Evolutionary conservation across 2,113 vertebrate genomes (phyloP), one percentile per base, ranked within the genome.

Genomic region (Eulemur macaco): DNA sequence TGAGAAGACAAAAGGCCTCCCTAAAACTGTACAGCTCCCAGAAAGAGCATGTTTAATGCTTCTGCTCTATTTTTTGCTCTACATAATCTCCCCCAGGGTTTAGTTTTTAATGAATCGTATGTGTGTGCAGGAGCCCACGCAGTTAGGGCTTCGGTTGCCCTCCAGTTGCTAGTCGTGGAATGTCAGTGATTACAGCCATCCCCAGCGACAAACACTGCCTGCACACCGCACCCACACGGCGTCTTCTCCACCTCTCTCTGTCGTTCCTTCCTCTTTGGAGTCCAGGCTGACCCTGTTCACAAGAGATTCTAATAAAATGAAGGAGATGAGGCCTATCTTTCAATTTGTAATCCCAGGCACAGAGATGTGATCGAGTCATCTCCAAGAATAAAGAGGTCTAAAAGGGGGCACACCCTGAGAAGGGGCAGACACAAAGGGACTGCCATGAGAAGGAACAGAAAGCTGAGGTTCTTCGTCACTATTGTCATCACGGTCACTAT

Each of bases 181-280:
- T 0, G 4, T 27, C 20, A 39, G 0, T 0, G 15, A 54, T 8
- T 39, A 25, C 15, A 39, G 37, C 12, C 1, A 71, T 3, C 0
- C 37, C 25, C 21, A 17, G 2, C 8, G 29, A 58, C 47, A 91
- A 63, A 42, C 14, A 20, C 29, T 10, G 23, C 6, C 1, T 34
- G 20, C 20, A 39, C 8, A 74, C 37, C 20, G 63, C 14, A 17
- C 7, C n/a, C 39, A 69, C 0, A 5, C 3, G 2, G 64, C 25
- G 42, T 9, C 58, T 31, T 23, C 63, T 68, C n/a, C 25, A 1
- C 8, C 52, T 21, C 45, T 11, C 0, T 34, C 39, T 76, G 18
- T 45, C 13, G 37, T 34, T 47, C 81, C 21, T 87, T 88, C 12
- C 31, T 63, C 73, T 66, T 37, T 54, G 71, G 68, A 86, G n/a